phyloP scores from a whole-genome alignment of 2,888 invertebrate species.

The Eristalinus aeneus region DNA sequence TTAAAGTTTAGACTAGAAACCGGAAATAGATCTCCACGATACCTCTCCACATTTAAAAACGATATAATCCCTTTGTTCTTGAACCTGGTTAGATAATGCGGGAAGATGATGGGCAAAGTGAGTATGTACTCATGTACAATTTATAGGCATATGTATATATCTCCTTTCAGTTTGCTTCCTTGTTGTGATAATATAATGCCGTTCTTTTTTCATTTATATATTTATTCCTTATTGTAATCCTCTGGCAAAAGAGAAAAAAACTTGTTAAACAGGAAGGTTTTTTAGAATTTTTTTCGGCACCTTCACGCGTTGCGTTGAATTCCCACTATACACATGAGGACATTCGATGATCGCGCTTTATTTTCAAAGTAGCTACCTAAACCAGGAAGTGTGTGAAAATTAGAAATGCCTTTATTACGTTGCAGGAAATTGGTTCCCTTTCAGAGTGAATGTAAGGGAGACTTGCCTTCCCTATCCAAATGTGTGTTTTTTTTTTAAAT shows the following conservation, averaged over 20 bases:
- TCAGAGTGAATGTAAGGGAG: slow-evolving; percentile 11
- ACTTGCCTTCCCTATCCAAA: not conserved
- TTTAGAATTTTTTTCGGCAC: slow-evolving; percentile 44
- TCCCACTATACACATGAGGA: slow-evolving; percentile 45
- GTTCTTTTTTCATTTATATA: slow-evolving; percentile 30
- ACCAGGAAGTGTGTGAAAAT: slow-evolving; percentile 68
- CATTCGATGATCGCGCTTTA: slow-evolving; percentile 46
- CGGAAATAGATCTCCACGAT: slow-evolving; percentile 55
- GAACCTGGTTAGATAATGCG: slow-evolving; percentile 70
- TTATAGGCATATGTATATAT: slow-evolving; percentile 7
- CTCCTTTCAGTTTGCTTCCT: slow-evolving; percentile 53
- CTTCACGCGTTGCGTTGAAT: slow-evolving; percentile 29
- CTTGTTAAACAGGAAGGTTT: slow-evolving; percentile 63
- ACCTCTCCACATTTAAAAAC: slow-evolving; percentile 10
- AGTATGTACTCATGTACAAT: not conserved
- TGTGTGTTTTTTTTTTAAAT: slow-evolving; percentile 6
- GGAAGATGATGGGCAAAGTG: slow-evolving; percentile 60
- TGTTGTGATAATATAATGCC: slow-evolving; percentile 48
- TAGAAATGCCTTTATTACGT: slow-evolving; percentile 18
- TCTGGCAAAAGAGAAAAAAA: slow-evolving; percentile 30
- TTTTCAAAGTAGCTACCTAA: slow-evolving; percentile 8
- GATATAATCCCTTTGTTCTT: slow-evolving; percentile 64
- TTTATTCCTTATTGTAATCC: slow-evolving; percentile 14
- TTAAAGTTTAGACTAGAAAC: slow-evolving; percentile 37
- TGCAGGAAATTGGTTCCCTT: not conserved